Evolutionary conservation across 2,888 invertebrate species (phyloP).

Genomic region (Serripes groenlandicus): DNA sequence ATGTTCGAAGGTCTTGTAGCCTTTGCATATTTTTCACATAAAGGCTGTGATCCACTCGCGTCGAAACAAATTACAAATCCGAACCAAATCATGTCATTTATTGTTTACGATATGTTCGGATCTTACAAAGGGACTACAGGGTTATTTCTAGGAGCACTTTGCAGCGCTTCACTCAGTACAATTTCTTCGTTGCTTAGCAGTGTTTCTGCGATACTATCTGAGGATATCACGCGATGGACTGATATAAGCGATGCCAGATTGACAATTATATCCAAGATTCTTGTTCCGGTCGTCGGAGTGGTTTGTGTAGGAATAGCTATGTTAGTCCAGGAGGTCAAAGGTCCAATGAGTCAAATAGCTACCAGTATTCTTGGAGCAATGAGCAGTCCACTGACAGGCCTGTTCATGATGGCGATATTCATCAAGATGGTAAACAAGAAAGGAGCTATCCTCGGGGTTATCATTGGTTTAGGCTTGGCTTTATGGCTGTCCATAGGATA

Average conservation of each 20-base stretch:
- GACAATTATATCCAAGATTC: conserved; percentile 12
- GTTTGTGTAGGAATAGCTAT: conserved; percentile 12
- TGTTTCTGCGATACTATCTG: conserved; percentile 17
- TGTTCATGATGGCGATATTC: conserved; percentile 32
- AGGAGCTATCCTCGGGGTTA: background rate
- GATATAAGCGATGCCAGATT: background rate
- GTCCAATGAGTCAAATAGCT: conserved; percentile 17
- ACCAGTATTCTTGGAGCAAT: conserved; percentile 13
- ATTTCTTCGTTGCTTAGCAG: conserved; percentile 21
- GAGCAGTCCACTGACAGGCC: conserved; percentile 14
- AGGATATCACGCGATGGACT: conserved; percentile 5
- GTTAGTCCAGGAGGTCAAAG: background rate
- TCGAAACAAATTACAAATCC: conserved; percentile 22
- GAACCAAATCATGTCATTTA: conserved; percentile 24
- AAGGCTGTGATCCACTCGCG: conserved; percentile 27
- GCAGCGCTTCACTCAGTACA: conserved; percentile 24
- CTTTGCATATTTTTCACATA: conserved; percentile 19
- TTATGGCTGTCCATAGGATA: conserved; percentile 18
- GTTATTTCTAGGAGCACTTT: conserved; percentile 13
- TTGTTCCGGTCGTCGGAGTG: conserved; percentile 3
- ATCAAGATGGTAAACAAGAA: background rate
- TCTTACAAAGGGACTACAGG: conserved; percentile 12
- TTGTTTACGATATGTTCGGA: conserved; percentile 19
- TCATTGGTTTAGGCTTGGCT: conserved; percentile 3
- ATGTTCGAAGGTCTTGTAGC: conserved; percentile 34